Evolutionary conservation across 2,113 vertebrate genomes (phyloP).

Genomic region (Saguinus imperator): DNA sequence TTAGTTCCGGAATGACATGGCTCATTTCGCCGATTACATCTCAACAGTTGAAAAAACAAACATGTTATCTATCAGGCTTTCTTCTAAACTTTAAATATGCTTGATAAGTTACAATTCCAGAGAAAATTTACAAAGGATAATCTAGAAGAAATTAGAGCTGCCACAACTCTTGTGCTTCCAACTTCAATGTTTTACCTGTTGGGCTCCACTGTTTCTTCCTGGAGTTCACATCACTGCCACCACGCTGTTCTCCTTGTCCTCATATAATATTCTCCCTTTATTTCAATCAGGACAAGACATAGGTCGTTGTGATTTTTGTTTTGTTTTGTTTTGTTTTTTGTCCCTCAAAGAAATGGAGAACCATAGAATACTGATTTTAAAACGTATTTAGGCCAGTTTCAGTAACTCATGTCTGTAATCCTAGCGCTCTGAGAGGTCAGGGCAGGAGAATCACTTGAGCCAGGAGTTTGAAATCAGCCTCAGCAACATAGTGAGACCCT

Average conservation of each 20-base stretch:
- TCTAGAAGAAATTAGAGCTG: not conserved
- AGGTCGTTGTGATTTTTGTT: not conserved
- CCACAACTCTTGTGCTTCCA: not conserved
- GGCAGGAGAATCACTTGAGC: too few relatives aligned
- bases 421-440: too few relatives aligned
- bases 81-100: not conserved
- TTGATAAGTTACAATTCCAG: not conserved
- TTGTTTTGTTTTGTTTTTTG: fast-evolving
- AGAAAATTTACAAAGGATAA: not conserved
- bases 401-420: too few relatives aligned
- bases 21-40: not conserved
- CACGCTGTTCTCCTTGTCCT: fast-evolving
- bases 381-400: not conserved
- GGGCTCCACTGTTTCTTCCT: not conserved
- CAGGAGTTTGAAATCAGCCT: too few relatives aligned
- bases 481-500: too few relatives aligned
- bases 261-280: not conserved
- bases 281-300: not conserved
- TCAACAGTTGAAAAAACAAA: not conserved
- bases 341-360: not conserved
- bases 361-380: not conserved
- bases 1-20: not conserved
- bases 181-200: not conserved
- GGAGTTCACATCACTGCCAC: fast-evolving
- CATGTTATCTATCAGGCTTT: not conserved